Conservation (phyloP, 1,140 invertebrate species). For the Zaprionus ghesquierei region DNA sequence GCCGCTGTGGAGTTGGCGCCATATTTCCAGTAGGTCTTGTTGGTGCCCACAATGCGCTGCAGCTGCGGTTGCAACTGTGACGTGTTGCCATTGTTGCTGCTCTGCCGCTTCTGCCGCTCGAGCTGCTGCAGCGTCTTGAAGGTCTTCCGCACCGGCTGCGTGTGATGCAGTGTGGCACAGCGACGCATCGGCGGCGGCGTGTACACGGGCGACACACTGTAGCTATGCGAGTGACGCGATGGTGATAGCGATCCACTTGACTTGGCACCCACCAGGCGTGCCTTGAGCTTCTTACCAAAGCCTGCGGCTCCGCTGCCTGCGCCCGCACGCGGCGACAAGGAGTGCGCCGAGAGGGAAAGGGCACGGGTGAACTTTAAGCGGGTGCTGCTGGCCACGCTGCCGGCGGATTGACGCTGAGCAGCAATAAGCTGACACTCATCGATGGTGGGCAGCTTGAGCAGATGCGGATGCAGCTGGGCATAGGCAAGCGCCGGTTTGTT, state of each 20-base stretch:
- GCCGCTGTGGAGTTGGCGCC: slow-evolving; percentile 74
- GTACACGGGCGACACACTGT: slow-evolving; percentile 70
- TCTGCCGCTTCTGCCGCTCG: slow-evolving; percentile 63
- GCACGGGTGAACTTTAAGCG: slow-evolving; percentile 69
- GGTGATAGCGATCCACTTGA: slow-evolving; percentile 66
- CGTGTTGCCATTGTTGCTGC: background rate
- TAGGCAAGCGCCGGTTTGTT: slow-evolving; percentile 52
- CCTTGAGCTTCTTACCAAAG: slow-evolving; percentile 66
- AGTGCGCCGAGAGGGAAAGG: slow-evolving; percentile 74
- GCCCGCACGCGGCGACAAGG: slow-evolving; percentile 46
- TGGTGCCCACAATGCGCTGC: slow-evolving; percentile 65
- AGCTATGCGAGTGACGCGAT: slow-evolving; percentile 66
- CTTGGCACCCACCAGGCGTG: slow-evolving; percentile 62
- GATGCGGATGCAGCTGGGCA: slow-evolving; percentile 72
- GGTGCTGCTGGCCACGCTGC: slow-evolving; percentile 31
- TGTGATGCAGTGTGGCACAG: slow-evolving; percentile 71
- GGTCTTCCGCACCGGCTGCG: slow-evolving; percentile 69
- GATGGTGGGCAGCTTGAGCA: slow-evolving; percentile 72
- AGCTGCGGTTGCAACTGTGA: slow-evolving; percentile 27
- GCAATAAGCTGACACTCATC: slow-evolving; percentile 73
- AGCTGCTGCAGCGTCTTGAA: slow-evolving; percentile 72
- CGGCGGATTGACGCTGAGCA: slow-evolving; percentile 46
- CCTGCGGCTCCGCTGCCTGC: slow-evolving; percentile 28
- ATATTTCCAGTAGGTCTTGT: slow-evolving; percentile 77
- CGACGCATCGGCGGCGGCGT: slow-evolving; percentile 76